Conservation (phyloP, 2,888 invertebrate genomes). For the Lingula anatina region DNA sequence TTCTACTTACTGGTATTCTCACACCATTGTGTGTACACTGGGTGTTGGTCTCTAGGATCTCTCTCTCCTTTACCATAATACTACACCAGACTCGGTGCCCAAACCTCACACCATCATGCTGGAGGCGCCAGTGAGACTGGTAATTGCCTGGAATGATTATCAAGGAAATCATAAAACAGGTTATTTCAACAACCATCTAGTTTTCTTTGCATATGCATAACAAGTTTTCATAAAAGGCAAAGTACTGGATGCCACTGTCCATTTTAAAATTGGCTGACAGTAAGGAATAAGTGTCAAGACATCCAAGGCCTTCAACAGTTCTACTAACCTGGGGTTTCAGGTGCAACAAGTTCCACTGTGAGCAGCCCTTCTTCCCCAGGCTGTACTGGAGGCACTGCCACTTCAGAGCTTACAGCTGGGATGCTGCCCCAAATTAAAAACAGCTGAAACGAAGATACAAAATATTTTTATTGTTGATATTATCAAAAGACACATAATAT, state of each 20-base stretch:
- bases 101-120: constrained; percentile 36
- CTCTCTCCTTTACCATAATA: constrained; percentile 32
- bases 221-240: no score
- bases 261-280: no score
- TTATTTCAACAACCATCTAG: no score
- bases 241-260: no score
- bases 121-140: constrained; percentile 48
- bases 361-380: constrained; percentile 40
- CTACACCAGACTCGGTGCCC: constrained; percentile 49
- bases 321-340: constrained; percentile 28
- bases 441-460: constrained; percentile 14
- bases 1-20: no score
- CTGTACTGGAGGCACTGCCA: constrained; percentile 30
- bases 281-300: background rate
- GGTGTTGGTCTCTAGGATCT: constrained; percentile 23
- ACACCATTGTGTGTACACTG: no score
- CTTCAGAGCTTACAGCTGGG: constrained; percentile 19
- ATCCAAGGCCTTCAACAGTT: no score
- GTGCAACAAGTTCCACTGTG: constrained; percentile 36
- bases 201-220: no score
- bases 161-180: no score
- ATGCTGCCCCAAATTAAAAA: constrained; percentile 26
- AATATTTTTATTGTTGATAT: no score
- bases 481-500: no score
- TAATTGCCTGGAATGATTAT: constrained; percentile 27